These are phyloP conservation scores for Plecturocebus donacophilus DNA, from an alignment of 2,113 vertebrate species.

Conservation along the genomic window DNA sequence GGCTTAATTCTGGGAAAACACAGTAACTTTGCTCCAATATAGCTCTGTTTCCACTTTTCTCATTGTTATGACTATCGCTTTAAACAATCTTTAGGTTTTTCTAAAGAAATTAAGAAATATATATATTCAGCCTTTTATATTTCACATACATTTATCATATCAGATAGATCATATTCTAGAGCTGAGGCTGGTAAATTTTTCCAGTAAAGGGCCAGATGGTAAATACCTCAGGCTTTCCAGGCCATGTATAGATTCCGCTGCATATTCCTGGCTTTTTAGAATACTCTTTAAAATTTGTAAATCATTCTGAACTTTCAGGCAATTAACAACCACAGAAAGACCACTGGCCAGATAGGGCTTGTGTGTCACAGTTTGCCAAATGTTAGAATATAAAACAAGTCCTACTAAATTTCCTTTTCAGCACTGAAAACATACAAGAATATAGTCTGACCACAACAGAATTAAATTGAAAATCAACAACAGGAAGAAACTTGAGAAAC, in stretches of 20 bases:
- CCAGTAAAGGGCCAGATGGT: too few species aligned
- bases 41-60: neutral
- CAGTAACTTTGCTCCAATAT: neutral
- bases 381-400: neutral
- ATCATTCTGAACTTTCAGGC: neutral
- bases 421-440: neutral
- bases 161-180: neutral
- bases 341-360: neutral
- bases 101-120: neutral
- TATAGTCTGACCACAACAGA: neutral
- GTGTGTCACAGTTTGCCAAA: neutral
- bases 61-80: neutral
- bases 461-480: neutral
- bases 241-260: neutral
- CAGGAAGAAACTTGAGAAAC: neutral
- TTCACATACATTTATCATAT: neutral
- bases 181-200: neutral
- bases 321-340: neutral
- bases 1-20: neutral
- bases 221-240: neutral
- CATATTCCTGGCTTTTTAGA: neutral
- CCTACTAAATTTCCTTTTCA: neutral
- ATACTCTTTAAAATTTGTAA: neutral
- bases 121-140: neutral
- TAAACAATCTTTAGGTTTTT: neutral